Base-by-base conservation (phyloP, 2,888 invertebrate species). In the Drosophila longiperda region DNA sequence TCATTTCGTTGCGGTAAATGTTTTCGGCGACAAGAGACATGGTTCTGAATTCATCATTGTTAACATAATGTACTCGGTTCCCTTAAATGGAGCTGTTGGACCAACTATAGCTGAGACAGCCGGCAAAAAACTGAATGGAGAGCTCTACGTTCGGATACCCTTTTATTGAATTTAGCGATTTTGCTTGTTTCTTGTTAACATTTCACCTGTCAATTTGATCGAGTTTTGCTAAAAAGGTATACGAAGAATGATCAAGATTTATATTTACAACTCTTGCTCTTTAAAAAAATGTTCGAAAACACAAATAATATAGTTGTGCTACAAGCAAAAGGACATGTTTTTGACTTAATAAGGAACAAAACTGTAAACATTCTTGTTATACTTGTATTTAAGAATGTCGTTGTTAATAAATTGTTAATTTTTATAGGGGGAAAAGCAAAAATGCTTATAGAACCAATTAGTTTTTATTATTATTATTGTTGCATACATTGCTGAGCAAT, bases 1-100 rank as follows among this genome's bases (percentile, higher is more conserved):
- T 86, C 84, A 78, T 80, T 87, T 86, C 82, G 86, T 75, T 87
- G 89, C 83, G 87, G 89, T 87, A 80, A 87, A 88, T 87, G 83
- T 82, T 88, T 88, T 81, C 75, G 83, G 89, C 87, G 85, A 89
- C 87, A 87, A 83, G 80, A 79, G 83, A 87, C 83, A 85, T 85
- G 89, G 80, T 75, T 80, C 72, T 71, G 70, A 89, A 87, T 82
- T 85, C 82, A 87, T 89, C 80, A 85, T 87, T 87, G 81, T 74
- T 81, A 82, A 86, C 77, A 82, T 80, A 86, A 69, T 73, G 83
- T 80, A 78, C 78, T 63, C 54, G 45, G 34, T 71, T 42, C n/a
- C 79, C 77, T 54, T 78, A 74, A 78, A 77, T 64, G 81, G 79
- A 68, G 67, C 67, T 63, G 36, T 55, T 45, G 32, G 45, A 42